phyloP scores from a whole-genome alignment of 2,797 vertebrate species.

The Malacoctenus gilli region DNA sequence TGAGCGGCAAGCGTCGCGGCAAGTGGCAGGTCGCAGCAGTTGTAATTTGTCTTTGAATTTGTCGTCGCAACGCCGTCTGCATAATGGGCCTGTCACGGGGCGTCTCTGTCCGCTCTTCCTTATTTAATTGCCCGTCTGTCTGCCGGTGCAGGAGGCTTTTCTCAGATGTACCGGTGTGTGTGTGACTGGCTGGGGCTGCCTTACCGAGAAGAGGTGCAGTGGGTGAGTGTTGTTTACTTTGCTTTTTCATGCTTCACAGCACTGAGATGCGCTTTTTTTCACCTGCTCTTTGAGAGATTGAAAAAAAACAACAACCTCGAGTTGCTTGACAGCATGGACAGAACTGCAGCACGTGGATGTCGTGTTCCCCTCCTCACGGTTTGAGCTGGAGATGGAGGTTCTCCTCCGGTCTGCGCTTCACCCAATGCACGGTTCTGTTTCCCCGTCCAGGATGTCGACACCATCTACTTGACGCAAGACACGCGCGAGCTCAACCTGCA shows the following conservation, averaged over 20 bases:
- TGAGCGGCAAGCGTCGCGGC: too few species aligned
- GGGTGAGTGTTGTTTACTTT: slow-evolving; percentile 84
- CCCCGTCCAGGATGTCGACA: slow-evolving; percentile 91
- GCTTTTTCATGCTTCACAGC: too few species aligned
- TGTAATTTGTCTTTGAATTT: not conserved
- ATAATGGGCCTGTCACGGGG: too few species aligned
- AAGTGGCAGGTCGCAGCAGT: not conserved
- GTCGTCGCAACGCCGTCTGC: not conserved
- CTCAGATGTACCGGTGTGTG: slow-evolving; percentile 95
- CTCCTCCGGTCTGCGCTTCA: too few species aligned
- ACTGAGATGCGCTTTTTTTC: too few species aligned
- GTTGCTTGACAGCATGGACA: too few species aligned
- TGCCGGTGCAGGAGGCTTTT: slow-evolving; percentile 89
- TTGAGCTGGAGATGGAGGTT: too few species aligned
- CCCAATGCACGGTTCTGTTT: slow-evolving; percentile 16
- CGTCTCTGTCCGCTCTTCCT: slow-evolving; percentile 5
- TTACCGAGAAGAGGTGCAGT: slow-evolving; percentile 96
- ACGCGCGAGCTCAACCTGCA: slow-evolving; percentile 94
- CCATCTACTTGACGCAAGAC: slow-evolving; percentile 97
- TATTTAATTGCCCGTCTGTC: not conserved
- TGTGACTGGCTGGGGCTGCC: slow-evolving; percentile 96
- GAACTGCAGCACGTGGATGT: too few species aligned
- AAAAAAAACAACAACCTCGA: too few species aligned
- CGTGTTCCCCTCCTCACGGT: too few species aligned
- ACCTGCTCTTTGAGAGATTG: too few species aligned